Base-by-base conservation (phyloP, 1,140 invertebrate species). In the Trichonephila clavata region DNA sequence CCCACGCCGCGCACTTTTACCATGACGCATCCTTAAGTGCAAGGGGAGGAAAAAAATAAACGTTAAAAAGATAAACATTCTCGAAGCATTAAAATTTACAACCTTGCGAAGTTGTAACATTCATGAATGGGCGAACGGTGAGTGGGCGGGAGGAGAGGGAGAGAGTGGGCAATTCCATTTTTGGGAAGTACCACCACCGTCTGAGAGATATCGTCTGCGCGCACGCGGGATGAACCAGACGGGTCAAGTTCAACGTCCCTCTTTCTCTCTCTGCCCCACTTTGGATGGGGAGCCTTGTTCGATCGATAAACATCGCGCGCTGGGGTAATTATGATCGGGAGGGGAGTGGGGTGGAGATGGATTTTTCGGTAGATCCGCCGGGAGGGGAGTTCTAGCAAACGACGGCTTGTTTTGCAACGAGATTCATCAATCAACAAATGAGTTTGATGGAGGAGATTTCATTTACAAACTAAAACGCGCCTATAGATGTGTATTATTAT, bases 401-500 rank as follows among this genome's bases (percentile, higher is more conserved):
- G 71, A 32, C 18, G 7, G 4, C 32, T 5, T 18, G 71, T 21
- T 63, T 63, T 21, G 61, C 16, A 63, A 77, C 32, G 16, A 77
- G 27, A 77, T 77, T 77, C 71, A 77, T 77, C 71, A 77, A 77
- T 77, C 71, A 77, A 77, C 71, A 32, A 65, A 68, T 24, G 10
- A 68, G 65, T n/a, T 50, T 50, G 50, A 50, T 50, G 50, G 50
- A 50, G 6, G 50, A 50, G 50, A 50, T 7, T 10, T 50, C 50
- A 50, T 50, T 50, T 50, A 10, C 50, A 50, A 8, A 50, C 10
- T 1, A 10, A 50, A 10, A 50, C 50, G 50, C 10, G 0, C 10
- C 50, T 50, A 39, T 4, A 43, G 2, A 43, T 43, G 43, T 43
- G 7, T 43, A n/a, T n/a, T n/a, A n/a, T n/a, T n/a, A n/a, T n/a